phyloP scores from a whole-genome alignment of 2,113 vertebrate species.

The Hippocampus guttulatus region DNA sequence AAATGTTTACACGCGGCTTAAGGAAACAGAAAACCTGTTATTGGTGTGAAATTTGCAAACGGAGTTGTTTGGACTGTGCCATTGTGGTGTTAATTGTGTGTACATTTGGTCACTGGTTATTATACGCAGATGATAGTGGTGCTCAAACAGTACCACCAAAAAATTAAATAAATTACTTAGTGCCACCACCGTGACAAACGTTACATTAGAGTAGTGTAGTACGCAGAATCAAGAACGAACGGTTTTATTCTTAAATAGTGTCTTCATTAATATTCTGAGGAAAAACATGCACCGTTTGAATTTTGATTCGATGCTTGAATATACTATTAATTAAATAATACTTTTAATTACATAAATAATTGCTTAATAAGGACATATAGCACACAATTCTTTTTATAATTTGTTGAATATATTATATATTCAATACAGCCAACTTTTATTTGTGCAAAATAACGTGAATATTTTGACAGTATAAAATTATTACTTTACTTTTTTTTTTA shows the following conservation, averaged over 20 bases:
- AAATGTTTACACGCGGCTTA: conserved; percentile 14
- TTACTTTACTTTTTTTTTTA: too few relatives aligned
- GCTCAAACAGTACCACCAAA: not conserved
- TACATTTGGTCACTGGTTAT: not conserved
- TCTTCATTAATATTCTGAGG: too few relatives aligned
- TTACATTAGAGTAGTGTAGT: not conserved
- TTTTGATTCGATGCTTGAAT: too few relatives aligned
- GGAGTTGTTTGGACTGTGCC: not conserved
- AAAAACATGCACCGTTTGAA: too few relatives aligned
- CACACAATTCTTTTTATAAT: too few relatives aligned
- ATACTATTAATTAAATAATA: too few relatives aligned
- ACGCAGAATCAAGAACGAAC: not conserved
- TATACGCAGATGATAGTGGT: not conserved
- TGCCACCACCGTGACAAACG: not conserved
- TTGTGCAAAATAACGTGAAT: too few relatives aligned
- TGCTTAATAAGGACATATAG: too few relatives aligned
- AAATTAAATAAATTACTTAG: not conserved
- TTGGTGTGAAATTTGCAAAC: not conserved
- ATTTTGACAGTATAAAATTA: too few relatives aligned
- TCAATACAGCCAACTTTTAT: too few relatives aligned
- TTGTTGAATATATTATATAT: too few relatives aligned
- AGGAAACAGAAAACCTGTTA: not conserved
- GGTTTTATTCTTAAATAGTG: not conserved
- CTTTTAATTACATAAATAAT: too few relatives aligned
- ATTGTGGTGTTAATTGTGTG: conserved; percentile 6